These are phyloP conservation scores for Catocala nupta DNA, from an alignment of 2,888 invertebrate species.

Conservation along the genomic window DNA sequence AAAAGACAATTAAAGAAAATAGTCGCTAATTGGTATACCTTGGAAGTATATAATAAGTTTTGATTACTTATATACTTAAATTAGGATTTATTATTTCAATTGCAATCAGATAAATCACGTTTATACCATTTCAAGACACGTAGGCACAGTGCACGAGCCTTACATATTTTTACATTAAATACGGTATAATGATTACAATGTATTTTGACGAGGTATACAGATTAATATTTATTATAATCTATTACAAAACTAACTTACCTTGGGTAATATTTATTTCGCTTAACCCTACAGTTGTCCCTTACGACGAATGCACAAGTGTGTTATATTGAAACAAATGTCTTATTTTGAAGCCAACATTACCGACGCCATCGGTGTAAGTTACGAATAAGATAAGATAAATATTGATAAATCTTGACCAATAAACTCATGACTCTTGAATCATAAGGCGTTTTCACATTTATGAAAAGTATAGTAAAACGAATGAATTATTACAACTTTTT, in stretches of 20 bases:
- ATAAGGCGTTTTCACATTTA: constrained; percentile 5
- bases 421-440: constrained; percentile 20
- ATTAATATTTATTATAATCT: background rate
- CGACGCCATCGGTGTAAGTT: constrained; percentile 24
- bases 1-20: background rate
- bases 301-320: constrained; percentile 32
- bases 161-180: too few species aligned
- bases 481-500: too few species aligned
- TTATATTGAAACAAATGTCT: constrained; percentile 27
- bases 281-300: constrained; percentile 4
- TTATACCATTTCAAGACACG: too few species aligned
- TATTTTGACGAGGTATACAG: background rate
- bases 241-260: constrained; percentile 19
- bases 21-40: too few species aligned
- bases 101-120: too few species aligned
- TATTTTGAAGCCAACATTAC: constrained; percentile 37
- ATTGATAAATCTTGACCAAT: constrained; percentile 39
- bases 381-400: constrained; percentile 48
- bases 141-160: too few species aligned
- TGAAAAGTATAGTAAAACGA: background rate
- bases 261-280: background rate
- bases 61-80: too few species aligned
- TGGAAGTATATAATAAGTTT: too few species aligned
- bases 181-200: too few species aligned
- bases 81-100: too few species aligned